Evolutionary conservation across 2,888 invertebrate species (phyloP), one percentile per base, ranked within the genome.

Genomic region (Julus scandinavius): DNA sequence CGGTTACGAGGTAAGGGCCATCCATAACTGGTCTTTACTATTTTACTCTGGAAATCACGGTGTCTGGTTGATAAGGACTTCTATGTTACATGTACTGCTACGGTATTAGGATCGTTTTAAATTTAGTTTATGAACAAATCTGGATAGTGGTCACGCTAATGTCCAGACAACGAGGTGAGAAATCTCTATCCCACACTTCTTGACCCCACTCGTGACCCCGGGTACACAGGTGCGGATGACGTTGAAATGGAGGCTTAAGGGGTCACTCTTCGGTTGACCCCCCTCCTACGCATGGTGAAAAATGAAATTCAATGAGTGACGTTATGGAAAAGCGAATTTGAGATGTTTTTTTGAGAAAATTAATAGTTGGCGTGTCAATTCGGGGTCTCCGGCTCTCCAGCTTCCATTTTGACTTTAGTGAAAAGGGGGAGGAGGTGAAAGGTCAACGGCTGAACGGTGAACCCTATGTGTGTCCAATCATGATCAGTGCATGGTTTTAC

Each of bases 1-100:
- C 17, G 95, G 94, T 40, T 96, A 96, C 91, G 94, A 96, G 94
- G 96, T 95, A 91, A 90, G 90, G 29, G 13, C 29, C 6, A 15
- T 15, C 20, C 15, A 45, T 45, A 29, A 29, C 29, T 29, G 29
- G 29, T 29, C 0, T 29, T 29, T 29, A 29, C 29, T 29, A 29
- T 29, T 29, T 29, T 29, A 29, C 29, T 29, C 29, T 29, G 29
- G 29, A 29, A 29, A 29, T 29, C 1, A 29, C 29, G 29, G 29
- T 29, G 29, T 1, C 50, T 9, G 6, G 72, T 72, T 7, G 7
- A 45, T 45, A 7, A 45, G 5, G 45, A 7, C 45, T 29, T 29
- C 29, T 7, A 45, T 45, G 5, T 45, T 45, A 45, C 7, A 45
- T 45, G 7, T 45, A 45, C 0, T 45, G 45, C 45, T 45, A 45